A percentile compares a stretch with the other conserved stretches of the same genome.
phyloP scores from a whole-genome alignment of 1,140 invertebrate species.

The Conus betulinus region DNA sequence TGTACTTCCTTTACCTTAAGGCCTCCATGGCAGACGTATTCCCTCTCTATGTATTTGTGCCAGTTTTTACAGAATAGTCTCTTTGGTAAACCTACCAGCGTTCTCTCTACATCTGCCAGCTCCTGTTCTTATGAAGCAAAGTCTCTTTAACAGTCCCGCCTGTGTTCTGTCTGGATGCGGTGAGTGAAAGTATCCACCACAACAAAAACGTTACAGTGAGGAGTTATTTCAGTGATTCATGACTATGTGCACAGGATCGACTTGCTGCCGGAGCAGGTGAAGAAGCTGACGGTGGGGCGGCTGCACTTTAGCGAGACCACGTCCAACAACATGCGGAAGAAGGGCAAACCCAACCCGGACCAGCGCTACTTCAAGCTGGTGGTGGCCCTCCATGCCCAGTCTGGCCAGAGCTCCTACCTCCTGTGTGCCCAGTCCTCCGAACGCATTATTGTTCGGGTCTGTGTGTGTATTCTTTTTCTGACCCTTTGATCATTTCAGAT shows the following conservation, averaged over 20 bases:
- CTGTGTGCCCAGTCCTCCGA: constrained; percentile 91
- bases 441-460: constrained; percentile 95
- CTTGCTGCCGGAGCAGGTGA: constrained; percentile 78
- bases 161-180: too few species aligned
- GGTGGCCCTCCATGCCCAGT: constrained; percentile 92
- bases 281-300: constrained; percentile 91
- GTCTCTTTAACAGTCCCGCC: too few species aligned
- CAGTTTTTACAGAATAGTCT: too few species aligned
- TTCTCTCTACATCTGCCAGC: too few species aligned
- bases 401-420: constrained; percentile 80
- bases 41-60: too few species aligned
- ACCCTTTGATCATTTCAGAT: too few species aligned
- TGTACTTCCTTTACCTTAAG: too few species aligned
- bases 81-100: too few species aligned
- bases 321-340: constrained; percentile 99
- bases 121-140: too few species aligned
- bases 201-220: too few species aligned
- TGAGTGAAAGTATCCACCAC: too few species aligned
- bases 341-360: constrained; percentile 98
- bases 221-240: neutral
- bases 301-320: constrained; percentile 99
- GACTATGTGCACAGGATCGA: constrained; percentile 81
- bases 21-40: too few species aligned
- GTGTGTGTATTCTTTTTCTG: constrained; percentile 71
- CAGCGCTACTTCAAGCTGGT: constrained; percentile 96